Base-by-base conservation (phyloP, 1,140 invertebrate genomes). In the Piezodorus guildinii region DNA sequence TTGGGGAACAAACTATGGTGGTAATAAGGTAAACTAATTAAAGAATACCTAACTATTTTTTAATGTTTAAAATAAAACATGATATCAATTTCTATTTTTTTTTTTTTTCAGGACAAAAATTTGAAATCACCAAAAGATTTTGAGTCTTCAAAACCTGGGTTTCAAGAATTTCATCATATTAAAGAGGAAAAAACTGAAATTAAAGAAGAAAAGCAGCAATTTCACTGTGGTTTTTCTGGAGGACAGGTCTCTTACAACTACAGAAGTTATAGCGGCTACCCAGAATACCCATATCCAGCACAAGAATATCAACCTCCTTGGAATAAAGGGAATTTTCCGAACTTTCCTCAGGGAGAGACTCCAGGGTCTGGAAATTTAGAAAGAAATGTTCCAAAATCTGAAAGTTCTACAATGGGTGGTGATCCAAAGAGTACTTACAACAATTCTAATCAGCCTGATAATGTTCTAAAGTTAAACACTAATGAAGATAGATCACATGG, bases 171-270 rank as follows among this genome's bases (percentile, higher is more conserved):
- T 56, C 23, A 56, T 25, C 52, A 19, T 15, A 25, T 56, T 15
- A 56, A 56, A 56, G 60, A 39, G 10, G 52, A 56, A 56, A 56
- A 56, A 15, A 8, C 23, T 3, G 60, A 39, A 19, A 12, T 25
- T 6, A 46, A 63, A 56, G 51, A 25, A 30, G 44, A 63, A 56
- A 63, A 63, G 16, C 62, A 63, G 21, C 39, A n/a, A 10, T 63
- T 63, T 43, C 25, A 21, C 16, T 61, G 30, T 56, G 62, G 62
- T 15, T 63, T 63, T 23, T 56, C 49, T 43, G 62, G 62, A 9
- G 62, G 62, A 16, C 49, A 63, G 27, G 62, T 63, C 5, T 25
- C 46, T 14, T 63, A 63, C 25, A 63, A 63, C 34, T 63, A 63
- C 44, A 30, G 52, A 23, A 25, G 14, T 56, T 56, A 56, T 25